phyloP scores from a whole-genome alignment of 2,888 invertebrate genomes.

The Agonopterix subpropinquella region DNA sequence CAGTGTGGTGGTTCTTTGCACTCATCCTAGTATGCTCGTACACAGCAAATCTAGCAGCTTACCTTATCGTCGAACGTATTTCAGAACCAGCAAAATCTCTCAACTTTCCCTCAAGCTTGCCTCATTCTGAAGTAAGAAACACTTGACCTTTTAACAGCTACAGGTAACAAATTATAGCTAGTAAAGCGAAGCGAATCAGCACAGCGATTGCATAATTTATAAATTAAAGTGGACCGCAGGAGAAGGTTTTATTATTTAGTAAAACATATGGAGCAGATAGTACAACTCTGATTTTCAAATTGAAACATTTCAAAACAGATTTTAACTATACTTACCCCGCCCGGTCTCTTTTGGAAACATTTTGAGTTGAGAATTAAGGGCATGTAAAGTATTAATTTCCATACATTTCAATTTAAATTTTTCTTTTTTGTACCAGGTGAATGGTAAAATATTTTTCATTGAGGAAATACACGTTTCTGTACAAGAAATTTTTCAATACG shows the following conservation, averaged over 20 bases:
- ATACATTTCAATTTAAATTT: too few relatives aligned
- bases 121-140: slow-evolving; percentile 89
- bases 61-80: slow-evolving; percentile 97
- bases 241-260: background rate
- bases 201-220: slow-evolving; percentile 32
- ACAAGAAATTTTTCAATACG: too few relatives aligned
- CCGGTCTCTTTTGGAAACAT: too few relatives aligned
- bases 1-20: slow-evolving; percentile 99
- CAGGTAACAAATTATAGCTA: slow-evolving; percentile 46
- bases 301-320: too few relatives aligned
- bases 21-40: slow-evolving; percentile 98
- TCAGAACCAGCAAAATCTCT: slow-evolving; percentile 85
- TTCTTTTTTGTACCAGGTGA: too few relatives aligned
- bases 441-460: too few relatives aligned
- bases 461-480: too few relatives aligned
- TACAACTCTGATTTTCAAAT: too few relatives aligned
- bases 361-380: too few relatives aligned
- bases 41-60: slow-evolving; percentile 98
- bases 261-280: background rate
- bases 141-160: slow-evolving; percentile 35
- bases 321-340: too few relatives aligned
- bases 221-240: too few relatives aligned
- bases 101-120: slow-evolving; percentile 92
- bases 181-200: slow-evolving; percentile 27
- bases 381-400: too few relatives aligned